Evolutionary conservation across 2,797 vertebrate species (phyloP), one percentile per base, ranked within the genome.

Genomic region (Darevskia nairensis): DNA sequence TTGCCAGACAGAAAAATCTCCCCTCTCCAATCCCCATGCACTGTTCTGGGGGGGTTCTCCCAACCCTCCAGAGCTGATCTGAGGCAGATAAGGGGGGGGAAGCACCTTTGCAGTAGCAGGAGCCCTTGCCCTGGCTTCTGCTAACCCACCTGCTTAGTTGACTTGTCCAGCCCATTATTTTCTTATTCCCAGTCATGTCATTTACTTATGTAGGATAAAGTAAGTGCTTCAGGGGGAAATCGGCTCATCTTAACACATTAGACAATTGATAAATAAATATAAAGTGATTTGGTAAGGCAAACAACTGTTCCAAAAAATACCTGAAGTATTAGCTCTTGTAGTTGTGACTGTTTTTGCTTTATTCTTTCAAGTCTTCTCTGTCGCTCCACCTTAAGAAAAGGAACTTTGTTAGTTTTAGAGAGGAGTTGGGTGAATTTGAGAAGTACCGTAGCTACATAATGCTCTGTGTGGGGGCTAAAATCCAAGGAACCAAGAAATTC

Each of bases 261-360:
- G 55, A 78, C 4, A 91, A 91, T 1, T 91, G 32, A 72, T 91
- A 91, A 78, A 89, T 35, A 89, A 64, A 82, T 69, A 23, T 88
- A 89, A 94, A 85, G 92, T 87, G 93, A 88, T 92, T 93, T 94
- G 90, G 92, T 90, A 89, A 72, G 89, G 90, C 35, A 93, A 93
- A 92, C 90, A 90, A 91, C 90, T 91, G 88, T 77, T 94, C 86
- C 86, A 88, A 93, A 93, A 94, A 92, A 92, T 95, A 99, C 99
- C 99, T 99, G 99, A 96, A 99, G 97, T 96, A 99, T 99, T 89
- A 99, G 98, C 95, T 99, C 99, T 95, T 99, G 99, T 91, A 99
- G 98, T 86, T 99, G 99, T 21, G 99, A 99, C 93, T 99, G 99
- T 97, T 99, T 99, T 96, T 99, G 99, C 88, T 99, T 99, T 97